Evolutionary conservation across 2,113 vertebrate species (phyloP).

Genomic region (Oreochromis tanganicae): DNA sequence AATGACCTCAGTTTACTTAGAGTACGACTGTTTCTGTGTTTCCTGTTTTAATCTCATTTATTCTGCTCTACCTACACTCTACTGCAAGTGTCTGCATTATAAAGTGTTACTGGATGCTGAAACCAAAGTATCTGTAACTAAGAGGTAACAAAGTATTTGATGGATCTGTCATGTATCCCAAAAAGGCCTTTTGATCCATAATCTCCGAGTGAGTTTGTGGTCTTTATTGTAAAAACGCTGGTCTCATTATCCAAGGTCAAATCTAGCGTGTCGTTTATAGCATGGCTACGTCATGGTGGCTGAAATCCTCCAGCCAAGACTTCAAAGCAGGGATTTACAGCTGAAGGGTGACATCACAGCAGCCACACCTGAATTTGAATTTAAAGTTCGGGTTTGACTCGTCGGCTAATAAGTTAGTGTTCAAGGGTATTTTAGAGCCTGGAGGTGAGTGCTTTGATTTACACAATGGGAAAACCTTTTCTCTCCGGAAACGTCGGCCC

Average conservation of each 20-base stretch:
- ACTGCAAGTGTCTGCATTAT: neutral
- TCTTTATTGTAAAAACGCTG: neutral
- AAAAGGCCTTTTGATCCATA: neutral
- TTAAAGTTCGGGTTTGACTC: neutral
- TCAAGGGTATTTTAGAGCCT: neutral
- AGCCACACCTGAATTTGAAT: neutral
- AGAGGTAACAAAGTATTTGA: neutral
- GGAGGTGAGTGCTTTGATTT: neutral
- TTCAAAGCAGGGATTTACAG: neutral
- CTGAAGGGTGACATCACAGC: neutral
- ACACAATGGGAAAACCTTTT: neutral
- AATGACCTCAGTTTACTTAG: accelerated
- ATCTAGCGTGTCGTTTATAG: neutral
- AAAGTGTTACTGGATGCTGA: neutral
- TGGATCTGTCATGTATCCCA: accelerated
- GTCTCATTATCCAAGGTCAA: neutral
- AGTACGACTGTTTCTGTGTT: neutral
- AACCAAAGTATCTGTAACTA: neutral
- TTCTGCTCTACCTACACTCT: neutral
- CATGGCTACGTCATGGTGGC: neutral
- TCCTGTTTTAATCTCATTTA: neutral
- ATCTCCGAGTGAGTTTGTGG: neutral
- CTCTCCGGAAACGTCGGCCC: neutral
- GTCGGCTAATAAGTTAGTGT: neutral
- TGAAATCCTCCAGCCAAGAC: neutral